Evolutionary conservation across 2,888 invertebrate genomes (phyloP).

Genomic region (Drosophila trichaetosa): DNA sequence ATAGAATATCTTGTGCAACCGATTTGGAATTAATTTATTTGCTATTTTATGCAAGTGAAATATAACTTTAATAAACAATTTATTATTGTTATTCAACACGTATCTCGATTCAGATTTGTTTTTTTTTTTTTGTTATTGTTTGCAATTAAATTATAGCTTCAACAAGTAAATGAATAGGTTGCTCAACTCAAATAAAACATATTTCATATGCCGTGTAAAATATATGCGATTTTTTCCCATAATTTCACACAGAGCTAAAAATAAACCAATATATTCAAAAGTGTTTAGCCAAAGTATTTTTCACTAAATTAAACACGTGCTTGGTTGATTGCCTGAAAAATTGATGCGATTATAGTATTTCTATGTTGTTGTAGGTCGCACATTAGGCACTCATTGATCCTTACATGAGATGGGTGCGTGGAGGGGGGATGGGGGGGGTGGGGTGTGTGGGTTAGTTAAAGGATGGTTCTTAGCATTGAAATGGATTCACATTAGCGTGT

Average conservation of each 20-base stretch:
- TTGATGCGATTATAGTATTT: not conserved
- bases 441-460: not conserved
- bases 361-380: not conserved
- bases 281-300: not conserved
- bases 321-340: constrained; percentile 15
- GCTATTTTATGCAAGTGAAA: not conserved
- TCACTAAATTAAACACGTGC: constrained; percentile 1
- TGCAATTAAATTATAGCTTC: not conserved
- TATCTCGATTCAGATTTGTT: too few species aligned
- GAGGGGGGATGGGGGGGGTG: not conserved
- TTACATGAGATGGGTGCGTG: constrained; percentile 32
- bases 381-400: constrained; percentile 45
- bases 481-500: constrained; percentile 70
- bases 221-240: not conserved
- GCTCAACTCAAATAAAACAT: not conserved
- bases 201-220: not conserved
- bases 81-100: not conserved
- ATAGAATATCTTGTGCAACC: not conserved
- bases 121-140: not conserved
- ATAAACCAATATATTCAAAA: not conserved
- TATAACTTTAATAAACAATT: not conserved
- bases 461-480: constrained; percentile 37
- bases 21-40: not conserved
- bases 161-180: not conserved
- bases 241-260: not conserved